phyloP scores from a whole-genome alignment of 2,888 invertebrate genomes.

The Nudaria mundana region DNA sequence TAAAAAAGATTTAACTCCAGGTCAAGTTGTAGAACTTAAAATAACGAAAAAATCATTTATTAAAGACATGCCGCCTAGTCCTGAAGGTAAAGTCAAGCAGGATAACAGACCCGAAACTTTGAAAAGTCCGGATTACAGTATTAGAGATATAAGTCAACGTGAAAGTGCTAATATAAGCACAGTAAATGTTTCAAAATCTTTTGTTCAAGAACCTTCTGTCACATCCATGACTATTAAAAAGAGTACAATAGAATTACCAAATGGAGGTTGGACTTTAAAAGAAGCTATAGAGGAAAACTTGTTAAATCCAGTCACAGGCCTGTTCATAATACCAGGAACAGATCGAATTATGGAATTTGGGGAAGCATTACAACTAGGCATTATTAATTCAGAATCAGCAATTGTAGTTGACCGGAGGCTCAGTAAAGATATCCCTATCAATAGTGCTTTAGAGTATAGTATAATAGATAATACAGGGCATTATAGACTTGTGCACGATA shows the following conservation, averaged over 20 bases:
- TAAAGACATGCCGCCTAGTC: slow-evolving; percentile 68
- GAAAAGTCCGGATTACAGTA: slow-evolving; percentile 79
- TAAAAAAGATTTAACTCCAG: slow-evolving; percentile 66
- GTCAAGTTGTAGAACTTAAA: slow-evolving; percentile 75
- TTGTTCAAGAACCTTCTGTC: slow-evolving; percentile 71
- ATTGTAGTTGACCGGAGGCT: slow-evolving; percentile 89
- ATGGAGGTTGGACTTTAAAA: slow-evolving; percentile 90
- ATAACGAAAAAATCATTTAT: slow-evolving; percentile 77
- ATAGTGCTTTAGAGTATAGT: slow-evolving; percentile 88
- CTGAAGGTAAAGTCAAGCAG: slow-evolving; percentile 72
- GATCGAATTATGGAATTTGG: slow-evolving; percentile 91
- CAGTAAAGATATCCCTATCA: slow-evolving; percentile 84
- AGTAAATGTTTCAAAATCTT: slow-evolving; percentile 65
- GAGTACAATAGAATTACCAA: slow-evolving; percentile 89
- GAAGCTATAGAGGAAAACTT: slow-evolving; percentile 91
- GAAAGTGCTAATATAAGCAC: slow-evolving; percentile 56
- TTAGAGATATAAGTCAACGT: slow-evolving; percentile 42
- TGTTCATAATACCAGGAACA: slow-evolving; percentile 93
- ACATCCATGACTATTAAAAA: slow-evolving; percentile 81
- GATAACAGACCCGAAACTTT: slow-evolving; percentile 80
- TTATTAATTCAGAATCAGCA: slow-evolving; percentile 92
- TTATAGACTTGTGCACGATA: slow-evolving; percentile 80
- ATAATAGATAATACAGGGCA: slow-evolving; percentile 90
- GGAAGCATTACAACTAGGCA: slow-evolving; percentile 92
- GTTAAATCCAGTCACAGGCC: slow-evolving; percentile 91